phyloP scores from a whole-genome alignment of 2,797 vertebrate species.

The Arnoldichthys spilopterus region DNA sequence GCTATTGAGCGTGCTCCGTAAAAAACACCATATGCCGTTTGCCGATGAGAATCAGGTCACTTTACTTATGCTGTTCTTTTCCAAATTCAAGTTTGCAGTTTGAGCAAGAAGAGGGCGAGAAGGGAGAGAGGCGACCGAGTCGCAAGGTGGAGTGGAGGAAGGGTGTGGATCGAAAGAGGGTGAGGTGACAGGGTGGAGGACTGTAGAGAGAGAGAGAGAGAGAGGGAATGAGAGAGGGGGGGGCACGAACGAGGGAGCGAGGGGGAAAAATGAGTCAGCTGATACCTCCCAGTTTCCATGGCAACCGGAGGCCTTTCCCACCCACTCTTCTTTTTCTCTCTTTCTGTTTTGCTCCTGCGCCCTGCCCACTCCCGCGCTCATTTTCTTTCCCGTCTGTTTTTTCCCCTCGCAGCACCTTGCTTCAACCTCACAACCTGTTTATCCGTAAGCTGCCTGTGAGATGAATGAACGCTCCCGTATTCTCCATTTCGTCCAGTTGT shows the following conservation, averaged over 20 bases:
- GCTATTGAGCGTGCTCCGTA: constrained; percentile 41
- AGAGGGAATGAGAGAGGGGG: constrained; percentile 48
- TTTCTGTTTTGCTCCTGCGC: constrained; percentile 55
- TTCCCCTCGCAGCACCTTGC: constrained; percentile 8
- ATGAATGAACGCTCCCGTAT: background rate
- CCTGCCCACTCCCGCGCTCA: constrained; percentile 57
- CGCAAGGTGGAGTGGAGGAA: constrained; percentile 26
- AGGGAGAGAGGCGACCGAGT: background rate
- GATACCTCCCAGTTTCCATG: constrained; percentile 83
- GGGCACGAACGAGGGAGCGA: constrained; percentile 64
- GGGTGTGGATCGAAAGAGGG: constrained; percentile 39
- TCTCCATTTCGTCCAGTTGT: background rate
- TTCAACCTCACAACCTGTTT: constrained; percentile 5
- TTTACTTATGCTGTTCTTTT: constrained; percentile 32
- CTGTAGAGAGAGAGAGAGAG: constrained; percentile 4
- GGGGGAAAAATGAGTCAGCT: constrained; percentile 76
- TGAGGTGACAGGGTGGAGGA: constrained; percentile 54
- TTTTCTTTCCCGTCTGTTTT: constrained; percentile 23
- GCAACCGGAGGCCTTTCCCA: constrained; percentile 78
- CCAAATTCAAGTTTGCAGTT: background rate
- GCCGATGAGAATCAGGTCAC: constrained; percentile 43
- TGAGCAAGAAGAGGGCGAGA: background rate
- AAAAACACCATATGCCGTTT: constrained; percentile 15
- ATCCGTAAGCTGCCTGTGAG: background rate
- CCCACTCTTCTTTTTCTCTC: constrained; percentile 65